Evolutionary conservation across 2,888 invertebrate species (phyloP).

Genomic region (Pseudoips prasinana): DNA sequence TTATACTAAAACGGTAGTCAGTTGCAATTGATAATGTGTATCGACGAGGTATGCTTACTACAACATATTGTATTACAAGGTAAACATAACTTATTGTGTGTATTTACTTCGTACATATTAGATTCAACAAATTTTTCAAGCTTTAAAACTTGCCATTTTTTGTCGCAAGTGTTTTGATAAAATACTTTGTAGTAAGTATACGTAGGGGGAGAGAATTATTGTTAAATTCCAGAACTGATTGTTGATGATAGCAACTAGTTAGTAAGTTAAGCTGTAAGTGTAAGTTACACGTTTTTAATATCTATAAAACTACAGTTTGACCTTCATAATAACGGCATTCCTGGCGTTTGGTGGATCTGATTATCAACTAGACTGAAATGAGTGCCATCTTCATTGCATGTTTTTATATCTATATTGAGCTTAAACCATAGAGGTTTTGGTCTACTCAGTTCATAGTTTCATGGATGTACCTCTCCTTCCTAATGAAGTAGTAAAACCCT

Average conservation of each 20-base stretch:
- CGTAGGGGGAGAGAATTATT: conserved; percentile 36
- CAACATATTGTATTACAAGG: conserved; percentile 4
- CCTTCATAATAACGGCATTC: no score
- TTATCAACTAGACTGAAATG: no score
- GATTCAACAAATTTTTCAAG: background rate
- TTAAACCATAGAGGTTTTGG: no score
- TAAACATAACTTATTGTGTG: background rate
- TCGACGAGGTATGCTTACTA: conserved; percentile 22
- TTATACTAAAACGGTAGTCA: conserved; percentile 28
- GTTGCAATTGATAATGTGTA: conserved; percentile 24
- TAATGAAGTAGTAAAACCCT: no score
- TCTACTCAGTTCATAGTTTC: no score
- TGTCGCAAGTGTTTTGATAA: conserved; percentile 10
- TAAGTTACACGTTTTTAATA: conserved; percentile 49
- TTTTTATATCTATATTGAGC: no score
- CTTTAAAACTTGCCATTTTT: conserved; percentile 2
- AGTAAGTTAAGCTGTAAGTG: conserved; percentile 64
- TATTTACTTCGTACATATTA: background rate
- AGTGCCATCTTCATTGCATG: no score
- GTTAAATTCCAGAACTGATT: conserved; percentile 68
- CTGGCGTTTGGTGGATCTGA: no score
- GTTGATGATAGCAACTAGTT: conserved; percentile 60
- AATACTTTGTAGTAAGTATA: conserved; percentile 37
- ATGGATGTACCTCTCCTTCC: no score
- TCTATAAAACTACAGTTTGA: no score